Base-by-base conservation (phyloP, 2,888 invertebrate species). In the Calliopum simillimum region DNA sequence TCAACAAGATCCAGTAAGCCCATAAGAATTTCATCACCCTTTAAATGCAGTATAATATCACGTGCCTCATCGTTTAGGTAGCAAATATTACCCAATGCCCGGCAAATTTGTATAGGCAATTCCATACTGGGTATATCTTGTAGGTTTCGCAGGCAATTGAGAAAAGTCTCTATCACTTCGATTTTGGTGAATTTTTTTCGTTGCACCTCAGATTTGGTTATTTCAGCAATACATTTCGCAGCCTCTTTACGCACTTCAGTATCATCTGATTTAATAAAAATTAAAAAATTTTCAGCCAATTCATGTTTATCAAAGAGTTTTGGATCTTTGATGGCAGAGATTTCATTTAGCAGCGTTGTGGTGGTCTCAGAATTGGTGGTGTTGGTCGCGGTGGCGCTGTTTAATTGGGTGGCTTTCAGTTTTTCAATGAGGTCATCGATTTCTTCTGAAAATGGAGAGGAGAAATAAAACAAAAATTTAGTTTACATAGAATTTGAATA, bases 61-160 rank as follows among this genome's bases (percentile, higher is more conserved):
- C 91, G 88, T 19, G 90, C 89, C 78, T 88, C 88, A 87, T 95
- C 93, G 87, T 95, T 95, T 81, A 96, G 93, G 84, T 93, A 96
- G 83, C 95, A 95, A 80, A 97, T 91, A 85, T 97, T 97, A 47
- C 95, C 96, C 23, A 97, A 87, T 3, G 95, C 94, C 79, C 96
- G 89, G 77, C 94, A 93, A 51, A 92, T 90, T 82, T 96, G 94
- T 76, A 91, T 91, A 11, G 91, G 86, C 65, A 91, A 83, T 74
- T 91, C 89, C 72, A 88, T 80, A 74, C 79, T 82, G 73, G 80
- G 80, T 14, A 74, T 77, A 69, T 76, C 74, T 51, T 77, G 77
- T 63, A 82, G 76, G 70, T 81, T 79, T 79, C 83, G 81, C 67
- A 92, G 81, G 75, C 90, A 87, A 66, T 87, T 85, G 68, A 92